phyloP scores from a whole-genome alignment of 2,797 vertebrate species.

The Artibeus lituratus region DNA sequence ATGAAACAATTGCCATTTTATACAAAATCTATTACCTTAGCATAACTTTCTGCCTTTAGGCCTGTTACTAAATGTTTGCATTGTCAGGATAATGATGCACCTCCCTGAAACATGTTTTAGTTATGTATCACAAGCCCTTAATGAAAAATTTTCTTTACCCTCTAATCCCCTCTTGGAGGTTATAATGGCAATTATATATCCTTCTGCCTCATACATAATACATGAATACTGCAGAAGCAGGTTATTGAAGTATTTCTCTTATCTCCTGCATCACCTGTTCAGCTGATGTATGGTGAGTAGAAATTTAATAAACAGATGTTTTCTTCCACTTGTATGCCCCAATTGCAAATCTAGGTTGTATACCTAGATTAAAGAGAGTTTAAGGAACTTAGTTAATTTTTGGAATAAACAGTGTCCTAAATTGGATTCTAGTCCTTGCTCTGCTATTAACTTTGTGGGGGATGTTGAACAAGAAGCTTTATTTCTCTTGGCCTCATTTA shows the following conservation, averaged over 20 bases:
- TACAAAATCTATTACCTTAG: not conserved
- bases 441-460: not conserved
- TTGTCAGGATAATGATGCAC: not conserved
- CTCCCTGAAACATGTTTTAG: not conserved
- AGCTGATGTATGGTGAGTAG: not conserved
- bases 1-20: not conserved
- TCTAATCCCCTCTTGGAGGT: constrained; percentile 41
- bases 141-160: constrained; percentile 23
- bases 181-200: constrained; percentile 17
- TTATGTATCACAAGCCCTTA: not conserved
- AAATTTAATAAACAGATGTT: constrained; percentile 39
- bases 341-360: constrained; percentile 18
- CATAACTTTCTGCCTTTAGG: not conserved
- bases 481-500: not conserved
- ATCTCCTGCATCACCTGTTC: constrained; percentile 34
- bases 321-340: not conserved
- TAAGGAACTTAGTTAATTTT: not conserved
- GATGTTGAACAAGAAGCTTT: not conserved
- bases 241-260: constrained; percentile 38
- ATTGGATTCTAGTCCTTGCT: not conserved
- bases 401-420: not conserved
- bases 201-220: constrained; percentile 34
- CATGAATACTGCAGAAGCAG: not conserved
- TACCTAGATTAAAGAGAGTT: not conserved
- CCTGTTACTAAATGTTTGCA: not conserved